Base-by-base conservation (phyloP, 2,888 invertebrate species). In the Epinotia bilunana region DNA sequence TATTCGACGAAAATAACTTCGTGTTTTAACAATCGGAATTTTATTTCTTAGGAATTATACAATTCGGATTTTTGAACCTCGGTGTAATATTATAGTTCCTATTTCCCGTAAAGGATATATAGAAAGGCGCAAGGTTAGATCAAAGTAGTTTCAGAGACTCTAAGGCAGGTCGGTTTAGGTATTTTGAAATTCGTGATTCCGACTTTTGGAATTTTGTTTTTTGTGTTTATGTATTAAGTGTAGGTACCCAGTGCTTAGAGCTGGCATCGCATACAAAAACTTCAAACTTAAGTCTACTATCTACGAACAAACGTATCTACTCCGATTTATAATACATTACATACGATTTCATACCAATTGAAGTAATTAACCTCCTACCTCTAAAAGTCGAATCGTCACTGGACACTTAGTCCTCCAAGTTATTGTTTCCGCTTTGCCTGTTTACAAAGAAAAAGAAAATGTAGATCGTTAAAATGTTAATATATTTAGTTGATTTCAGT, bases 401-500 rank as follows among this genome's bases (percentile, higher is more conserved):
- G 16, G 7, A 7, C 53, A 7, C n/a, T n/a, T 53, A 53, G 7
- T 53, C 6, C 4, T 16, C 13, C n/a, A n/a, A 13, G 7, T 53
- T 2, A 2, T 7, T n/a, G 53, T n/a, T 53, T 53, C 53, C n/a
- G n/a, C 53, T 53, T 16, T 13, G 16, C 6, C 16, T 3, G n/a
- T n/a, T 53, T n/a, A 6, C 53, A n/a, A 53, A 16, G 16, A 53
- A 4, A 28, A 60, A 60, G 12, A 28, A 23, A 23, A 53, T 53
- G n/a, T n/a, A 2, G 23, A 23, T 20, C 23, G 18, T 43, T 58
- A 58, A 57, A 6, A 68, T 43, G 16, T 43, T n/a, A 58, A 60
- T 46, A 20, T 43, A 68, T 43, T 68, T 13, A 18, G 43, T 9
- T 28, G 5, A 33, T 64, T 74, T 58, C 39, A 33, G 18, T 72